Evolutionary conservation across 2,797 vertebrate species (phyloP).

Genomic region (Spheniscus humboldti): DNA sequence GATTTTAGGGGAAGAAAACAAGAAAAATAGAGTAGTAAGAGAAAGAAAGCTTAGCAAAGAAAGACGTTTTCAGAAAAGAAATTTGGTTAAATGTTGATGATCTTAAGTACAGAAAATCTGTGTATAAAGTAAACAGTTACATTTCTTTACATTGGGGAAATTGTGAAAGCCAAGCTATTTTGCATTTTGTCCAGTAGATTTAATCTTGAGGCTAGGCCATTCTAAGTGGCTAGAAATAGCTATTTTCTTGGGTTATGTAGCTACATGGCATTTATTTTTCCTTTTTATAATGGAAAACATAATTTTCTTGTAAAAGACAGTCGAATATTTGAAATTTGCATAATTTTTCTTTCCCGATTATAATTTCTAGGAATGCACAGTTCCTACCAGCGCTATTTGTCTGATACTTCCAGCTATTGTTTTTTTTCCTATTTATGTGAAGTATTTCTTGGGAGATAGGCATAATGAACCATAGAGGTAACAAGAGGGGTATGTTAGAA

Average conservation of each 20-base stretch:
- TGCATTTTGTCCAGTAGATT: not conserved
- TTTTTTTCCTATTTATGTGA: not conserved
- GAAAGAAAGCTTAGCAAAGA: not conserved
- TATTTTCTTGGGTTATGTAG: not conserved
- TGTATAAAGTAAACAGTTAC: not conserved
- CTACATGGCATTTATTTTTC: not conserved
- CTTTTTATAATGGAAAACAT: not conserved
- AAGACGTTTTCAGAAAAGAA: not conserved
- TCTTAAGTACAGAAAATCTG: not conserved
- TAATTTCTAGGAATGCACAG: not conserved
- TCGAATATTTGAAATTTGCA: not conserved
- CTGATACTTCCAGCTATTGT: not conserved
- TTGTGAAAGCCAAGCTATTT: not conserved
- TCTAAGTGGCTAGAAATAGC: not conserved
- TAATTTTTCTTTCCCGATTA: not conserved
- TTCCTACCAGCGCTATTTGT: not conserved
- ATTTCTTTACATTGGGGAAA: not conserved
- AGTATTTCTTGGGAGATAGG: not conserved
- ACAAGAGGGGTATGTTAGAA: not conserved
- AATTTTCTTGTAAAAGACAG: not conserved
- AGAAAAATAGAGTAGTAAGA: not conserved
- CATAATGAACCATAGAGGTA: not conserved
- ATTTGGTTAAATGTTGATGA: not conserved
- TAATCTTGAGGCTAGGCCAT: not conserved
- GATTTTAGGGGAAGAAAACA: not conserved